Conservation (phyloP, 2,113 vertebrate species). For the Struthidea cinerea region DNA sequence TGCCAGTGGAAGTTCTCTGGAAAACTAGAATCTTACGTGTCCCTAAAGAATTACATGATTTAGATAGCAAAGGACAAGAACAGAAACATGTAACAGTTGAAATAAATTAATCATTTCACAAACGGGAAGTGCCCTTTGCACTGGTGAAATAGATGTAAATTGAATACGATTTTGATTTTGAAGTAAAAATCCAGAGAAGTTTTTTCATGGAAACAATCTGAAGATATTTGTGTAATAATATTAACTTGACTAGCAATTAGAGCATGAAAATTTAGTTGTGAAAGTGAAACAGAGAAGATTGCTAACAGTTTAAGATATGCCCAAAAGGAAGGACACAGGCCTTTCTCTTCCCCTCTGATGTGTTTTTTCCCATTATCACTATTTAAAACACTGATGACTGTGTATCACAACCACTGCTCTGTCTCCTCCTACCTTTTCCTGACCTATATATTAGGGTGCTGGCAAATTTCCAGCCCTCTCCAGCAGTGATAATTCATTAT, state of each 20-base stretch:
- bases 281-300: background rate
- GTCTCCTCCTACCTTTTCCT: background rate
- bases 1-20: background rate
- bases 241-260: background rate
- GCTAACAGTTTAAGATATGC: background rate
- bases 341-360: background rate
- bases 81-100: background rate
- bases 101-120: background rate
- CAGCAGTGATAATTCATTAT: background rate
- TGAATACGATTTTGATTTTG: background rate
- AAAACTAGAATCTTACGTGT: background rate
- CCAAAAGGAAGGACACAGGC: background rate
- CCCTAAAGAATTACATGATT: background rate
- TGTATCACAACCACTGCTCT: background rate
- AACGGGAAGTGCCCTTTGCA: background rate
- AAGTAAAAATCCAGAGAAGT: background rate
- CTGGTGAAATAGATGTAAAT: background rate
- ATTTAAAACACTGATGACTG: background rate
- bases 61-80: background rate
- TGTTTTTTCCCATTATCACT: background rate
- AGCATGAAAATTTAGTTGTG: background rate
- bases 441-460: background rate
- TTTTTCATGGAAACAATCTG: background rate
- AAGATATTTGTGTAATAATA: background rate
- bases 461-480: background rate